Conservation (phyloP, 2,797 vertebrate genomes). For the Antennarius maculatus region DNA sequence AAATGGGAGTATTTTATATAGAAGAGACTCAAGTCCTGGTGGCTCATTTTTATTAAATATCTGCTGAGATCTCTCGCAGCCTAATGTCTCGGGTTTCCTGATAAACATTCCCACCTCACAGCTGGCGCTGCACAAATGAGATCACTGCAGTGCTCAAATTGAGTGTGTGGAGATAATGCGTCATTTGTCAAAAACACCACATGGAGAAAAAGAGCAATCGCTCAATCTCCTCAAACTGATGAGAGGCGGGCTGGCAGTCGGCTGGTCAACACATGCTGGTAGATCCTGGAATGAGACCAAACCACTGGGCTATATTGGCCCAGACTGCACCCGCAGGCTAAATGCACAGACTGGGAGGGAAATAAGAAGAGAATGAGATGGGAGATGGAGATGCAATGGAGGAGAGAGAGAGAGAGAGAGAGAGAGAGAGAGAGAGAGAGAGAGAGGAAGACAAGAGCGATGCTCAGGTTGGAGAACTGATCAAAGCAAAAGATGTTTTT, state of each 20-base stretch:
- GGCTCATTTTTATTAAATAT: constrained; percentile 27
- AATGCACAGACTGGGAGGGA: constrained; percentile 24
- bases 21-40: constrained; percentile 7
- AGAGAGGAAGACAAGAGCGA: not conserved
- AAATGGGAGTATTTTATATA: constrained; percentile 7
- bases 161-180: constrained; percentile 62
- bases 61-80: constrained; percentile 6
- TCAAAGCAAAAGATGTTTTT: not conserved
- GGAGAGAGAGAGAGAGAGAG: not conserved
- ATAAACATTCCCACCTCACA: constrained; percentile 43
- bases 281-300: constrained; percentile 56
- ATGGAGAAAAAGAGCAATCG: constrained; percentile 50
- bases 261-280: constrained; percentile 40
- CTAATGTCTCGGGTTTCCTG: constrained; percentile 43
- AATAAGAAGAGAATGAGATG: constrained; percentile 8
- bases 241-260: constrained; percentile 59
- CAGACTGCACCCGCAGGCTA: constrained; percentile 26
- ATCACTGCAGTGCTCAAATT: constrained; percentile 62
- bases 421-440: not conserved
- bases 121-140: constrained; percentile 50
- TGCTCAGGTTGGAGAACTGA: not conserved
- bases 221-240: constrained; percentile 59
- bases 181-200: constrained; percentile 38
- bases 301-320: constrained; percentile 45
- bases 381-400: not conserved